A percentile compares a stretch with the other conserved stretches of the same genome.
phyloP scores from a whole-genome alignment of 37 sponge, comb jelly and placozoan species.

The Chondrosia reniformis region DNA sequence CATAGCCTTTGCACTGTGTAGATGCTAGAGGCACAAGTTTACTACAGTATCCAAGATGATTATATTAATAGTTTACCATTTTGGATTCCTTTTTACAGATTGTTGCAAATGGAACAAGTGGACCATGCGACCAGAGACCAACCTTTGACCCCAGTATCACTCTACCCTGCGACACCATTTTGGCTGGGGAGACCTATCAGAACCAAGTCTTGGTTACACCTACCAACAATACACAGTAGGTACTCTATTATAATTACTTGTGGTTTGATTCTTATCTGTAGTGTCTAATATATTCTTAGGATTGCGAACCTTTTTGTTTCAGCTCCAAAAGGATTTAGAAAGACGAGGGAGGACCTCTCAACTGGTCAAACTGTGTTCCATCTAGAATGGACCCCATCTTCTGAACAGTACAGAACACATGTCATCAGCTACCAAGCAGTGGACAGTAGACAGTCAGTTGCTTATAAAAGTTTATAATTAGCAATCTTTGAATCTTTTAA shows the following conservation, averaged over 20 bases:
- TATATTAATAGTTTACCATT: too few relatives aligned
- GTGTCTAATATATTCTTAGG: too few relatives aligned
- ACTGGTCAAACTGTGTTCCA: background rate
- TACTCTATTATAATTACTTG: background rate
- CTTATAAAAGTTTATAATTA: conserved; percentile 9
- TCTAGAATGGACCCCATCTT: background rate
- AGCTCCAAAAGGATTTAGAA: background rate
- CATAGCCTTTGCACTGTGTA: too few relatives aligned
- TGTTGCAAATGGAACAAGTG: background rate
- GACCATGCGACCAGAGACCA: background rate
- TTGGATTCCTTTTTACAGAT: background rate
- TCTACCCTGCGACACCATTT: conserved; percentile 10
- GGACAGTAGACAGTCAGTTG: conserved; percentile 7
- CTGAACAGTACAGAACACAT: conserved; percentile 16
- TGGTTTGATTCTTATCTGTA: background rate
- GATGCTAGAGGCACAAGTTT: too few relatives aligned
- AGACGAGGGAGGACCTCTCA: background rate
- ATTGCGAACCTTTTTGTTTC: conserved; percentile 10
- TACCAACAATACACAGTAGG: background rate
- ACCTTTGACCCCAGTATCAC: background rate
- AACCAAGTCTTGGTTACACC: conserved; percentile 5
- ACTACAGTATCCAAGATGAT: too few relatives aligned
- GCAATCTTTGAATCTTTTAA: too few relatives aligned
- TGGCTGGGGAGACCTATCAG: background rate
- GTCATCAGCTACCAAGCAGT: conserved; percentile 3